A percentile compares a stretch with the other conserved stretches of the same genome.
Conservation (phyloP, 1,140 invertebrate genomes). For the Sycobia sp. region DNA sequence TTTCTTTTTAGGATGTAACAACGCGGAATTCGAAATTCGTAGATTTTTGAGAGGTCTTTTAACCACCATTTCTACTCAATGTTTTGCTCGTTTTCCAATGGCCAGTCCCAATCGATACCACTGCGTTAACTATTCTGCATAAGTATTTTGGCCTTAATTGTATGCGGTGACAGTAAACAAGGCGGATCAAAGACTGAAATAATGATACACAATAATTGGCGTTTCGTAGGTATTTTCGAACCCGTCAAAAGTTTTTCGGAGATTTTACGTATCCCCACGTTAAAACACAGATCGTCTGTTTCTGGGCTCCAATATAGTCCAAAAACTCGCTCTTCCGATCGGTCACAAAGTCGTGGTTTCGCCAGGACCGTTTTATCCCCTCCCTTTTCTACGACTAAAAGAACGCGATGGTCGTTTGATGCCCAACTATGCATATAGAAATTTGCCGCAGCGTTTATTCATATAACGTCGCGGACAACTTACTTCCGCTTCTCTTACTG, state of each 20-base stretch:
- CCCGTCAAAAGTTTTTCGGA: not conserved
- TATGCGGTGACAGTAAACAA: no score
- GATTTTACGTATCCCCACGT: not conserved
- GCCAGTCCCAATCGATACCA: conserved; percentile 24
- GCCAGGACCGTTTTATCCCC: no score
- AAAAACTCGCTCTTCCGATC: not conserved
- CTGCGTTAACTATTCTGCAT: conserved; percentile 47
- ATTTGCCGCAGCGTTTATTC: not conserved
- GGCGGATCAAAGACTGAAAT: conserved; percentile 48
- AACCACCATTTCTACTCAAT: no score
- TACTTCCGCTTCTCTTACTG: not conserved
- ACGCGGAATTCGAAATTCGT: no score
- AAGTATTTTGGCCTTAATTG: conserved; percentile 48
- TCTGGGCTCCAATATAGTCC: not conserved
- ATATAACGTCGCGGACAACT: not conserved
- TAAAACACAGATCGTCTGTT: not conserved
- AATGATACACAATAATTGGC: conserved; percentile 48
- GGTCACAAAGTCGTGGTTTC: not conserved
- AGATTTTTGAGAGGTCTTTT: no score
- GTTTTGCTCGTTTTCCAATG: no score
- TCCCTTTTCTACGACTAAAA: not conserved
- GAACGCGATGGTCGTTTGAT: not conserved
- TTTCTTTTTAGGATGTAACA: no score
- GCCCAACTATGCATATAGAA: not conserved
- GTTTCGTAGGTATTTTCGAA: conserved; percentile 36